Evolutionary conservation across 2,888 invertebrate genomes (phyloP).

Genomic region (Standfussiana lucernea): DNA sequence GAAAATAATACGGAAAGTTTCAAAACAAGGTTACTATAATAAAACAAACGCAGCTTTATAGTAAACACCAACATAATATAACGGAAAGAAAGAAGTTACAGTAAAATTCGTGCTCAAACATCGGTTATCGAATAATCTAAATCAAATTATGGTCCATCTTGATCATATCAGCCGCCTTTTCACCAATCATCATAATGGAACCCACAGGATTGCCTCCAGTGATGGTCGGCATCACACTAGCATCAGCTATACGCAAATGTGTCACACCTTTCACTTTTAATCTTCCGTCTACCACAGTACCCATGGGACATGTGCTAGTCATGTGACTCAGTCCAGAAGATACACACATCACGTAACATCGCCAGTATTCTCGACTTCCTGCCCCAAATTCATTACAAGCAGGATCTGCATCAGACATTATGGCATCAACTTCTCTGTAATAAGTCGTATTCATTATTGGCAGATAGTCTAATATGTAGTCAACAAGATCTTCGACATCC

Average conservation of each 20-base stretch:
- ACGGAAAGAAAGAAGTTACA: not conserved
- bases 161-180: constrained; percentile 73
- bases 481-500: constrained; percentile 67
- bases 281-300: constrained; percentile 68
- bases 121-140: constrained; percentile 5
- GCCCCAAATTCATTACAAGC: constrained; percentile 62
- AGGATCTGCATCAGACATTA: constrained; percentile 59
- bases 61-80: not conserved
- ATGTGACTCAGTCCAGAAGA: constrained; percentile 70
- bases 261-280: constrained; percentile 68
- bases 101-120: not conserved
- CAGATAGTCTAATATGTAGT: constrained; percentile 64
- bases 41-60: not conserved
- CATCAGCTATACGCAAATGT: constrained; percentile 68
- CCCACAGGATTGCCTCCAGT: constrained; percentile 67
- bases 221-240: constrained; percentile 69
- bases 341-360: constrained; percentile 68
- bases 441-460: constrained; percentile 69
- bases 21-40: constrained; percentile 9
- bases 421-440: constrained; percentile 67
- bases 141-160: constrained; percentile 61
- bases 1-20: not conserved
- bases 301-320: constrained; percentile 73
- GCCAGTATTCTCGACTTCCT: constrained; percentile 72
- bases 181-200: constrained; percentile 71